phyloP scores from a whole-genome alignment of 2,797 vertebrate genomes.

The Scyliorhinus canicula region DNA sequence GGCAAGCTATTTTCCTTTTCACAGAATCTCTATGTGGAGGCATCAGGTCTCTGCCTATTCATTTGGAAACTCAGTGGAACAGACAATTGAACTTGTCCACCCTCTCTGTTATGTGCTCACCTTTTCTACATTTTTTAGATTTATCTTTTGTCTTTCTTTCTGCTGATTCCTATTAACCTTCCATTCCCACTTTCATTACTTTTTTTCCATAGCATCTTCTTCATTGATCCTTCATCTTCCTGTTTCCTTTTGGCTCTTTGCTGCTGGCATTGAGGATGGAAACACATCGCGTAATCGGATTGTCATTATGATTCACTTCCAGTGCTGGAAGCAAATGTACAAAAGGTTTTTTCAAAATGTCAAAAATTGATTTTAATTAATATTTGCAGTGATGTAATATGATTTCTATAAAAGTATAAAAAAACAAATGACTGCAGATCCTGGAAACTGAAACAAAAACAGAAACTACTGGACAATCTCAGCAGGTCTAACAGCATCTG shows the following conservation, averaged over 20 bases:
- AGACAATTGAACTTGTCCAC: neutral
- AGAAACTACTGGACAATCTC: too few species aligned
- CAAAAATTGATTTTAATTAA: neutral
- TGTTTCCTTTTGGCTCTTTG: neutral
- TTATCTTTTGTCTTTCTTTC: neutral
- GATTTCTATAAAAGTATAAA: neutral
- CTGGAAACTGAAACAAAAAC: too few species aligned
- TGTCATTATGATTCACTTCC: neutral
- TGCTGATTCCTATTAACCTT: neutral
- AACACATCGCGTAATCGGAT: neutral
- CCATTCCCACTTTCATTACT: neutral
- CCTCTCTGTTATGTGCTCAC: too few species aligned
- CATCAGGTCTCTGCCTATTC: neutral
- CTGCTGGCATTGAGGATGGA: neutral
- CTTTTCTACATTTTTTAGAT: neutral
- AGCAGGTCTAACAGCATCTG: too few species aligned
- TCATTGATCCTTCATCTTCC: constrained; percentile 6
- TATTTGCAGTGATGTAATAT: neutral
- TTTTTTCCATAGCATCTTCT: neutral
- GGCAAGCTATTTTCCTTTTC: neutral
- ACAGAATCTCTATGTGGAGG: neutral
- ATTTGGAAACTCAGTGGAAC: neutral
- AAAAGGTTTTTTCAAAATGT: neutral
- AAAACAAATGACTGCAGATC: too few species aligned
- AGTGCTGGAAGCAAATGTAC: neutral